phyloP scores from a whole-genome alignment of 2,797 vertebrate species.

The Schizopygopsis pylzovi region DNA sequence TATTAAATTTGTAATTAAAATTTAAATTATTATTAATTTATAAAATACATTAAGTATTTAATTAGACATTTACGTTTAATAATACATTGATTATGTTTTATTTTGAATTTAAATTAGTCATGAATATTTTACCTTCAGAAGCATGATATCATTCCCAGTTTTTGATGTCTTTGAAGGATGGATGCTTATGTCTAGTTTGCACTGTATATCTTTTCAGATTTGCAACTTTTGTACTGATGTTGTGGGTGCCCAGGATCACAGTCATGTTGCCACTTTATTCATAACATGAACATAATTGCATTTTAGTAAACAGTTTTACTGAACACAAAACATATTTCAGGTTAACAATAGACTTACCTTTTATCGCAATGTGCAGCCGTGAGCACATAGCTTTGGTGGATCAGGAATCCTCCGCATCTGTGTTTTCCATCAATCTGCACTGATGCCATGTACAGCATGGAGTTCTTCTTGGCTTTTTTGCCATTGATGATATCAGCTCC shows the following conservation, averaged over 20 bases:
- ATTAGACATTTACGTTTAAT: neutral
- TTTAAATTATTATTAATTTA: neutral
- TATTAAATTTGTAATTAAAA: neutral
- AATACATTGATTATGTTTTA: neutral
- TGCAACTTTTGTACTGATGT: constrained; percentile 14
- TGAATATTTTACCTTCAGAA: constrained; percentile 57
- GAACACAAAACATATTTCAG: neutral
- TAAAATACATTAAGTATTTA: neutral
- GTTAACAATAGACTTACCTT: constrained; percentile 25
- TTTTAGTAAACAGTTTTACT: neutral
- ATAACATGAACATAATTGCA: neutral
- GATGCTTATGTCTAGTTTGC: constrained; percentile 6
- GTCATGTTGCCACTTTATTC: constrained; percentile 46
- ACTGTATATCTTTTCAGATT: constrained; percentile 47
- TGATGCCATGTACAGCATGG: constrained; percentile 61
- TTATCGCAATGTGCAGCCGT: constrained; percentile 62
- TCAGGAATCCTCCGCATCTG: constrained; percentile 62
- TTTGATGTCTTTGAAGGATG: neutral
- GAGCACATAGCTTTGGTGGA: constrained; percentile 54
- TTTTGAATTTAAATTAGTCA: too few relatives aligned
- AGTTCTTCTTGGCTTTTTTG: constrained; percentile 42
- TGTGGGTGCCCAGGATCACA: constrained; percentile 60
- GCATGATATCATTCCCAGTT: constrained; percentile 61
- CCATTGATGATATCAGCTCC: constrained; percentile 63
- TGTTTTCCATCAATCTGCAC: constrained; percentile 53